Evolutionary conservation across 2,797 vertebrate species (phyloP), one percentile per base, ranked within the genome.

Genomic region (Scleropages formosus): DNA sequence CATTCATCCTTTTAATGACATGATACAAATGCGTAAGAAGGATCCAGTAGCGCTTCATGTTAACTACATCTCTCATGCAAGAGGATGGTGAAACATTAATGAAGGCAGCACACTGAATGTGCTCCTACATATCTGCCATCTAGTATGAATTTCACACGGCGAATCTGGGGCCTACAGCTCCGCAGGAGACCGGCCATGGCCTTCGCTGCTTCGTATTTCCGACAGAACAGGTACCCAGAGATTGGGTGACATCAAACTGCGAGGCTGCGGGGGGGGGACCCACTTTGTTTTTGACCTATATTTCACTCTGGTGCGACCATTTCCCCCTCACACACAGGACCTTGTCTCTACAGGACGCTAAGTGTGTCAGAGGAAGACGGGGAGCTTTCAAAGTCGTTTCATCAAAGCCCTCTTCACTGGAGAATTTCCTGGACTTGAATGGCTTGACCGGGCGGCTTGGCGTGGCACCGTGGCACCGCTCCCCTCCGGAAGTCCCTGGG

Each of bases 71-170:
- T 73, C 73, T 67, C 73, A 76, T 70, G 68, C 67, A 69, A 74
- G 73, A 59, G 61, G 74, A 56, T 22, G 49, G 78, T 80, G 67
- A 75, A 80, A 59, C 47, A 80, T 83, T 82, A 82, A 85, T 82
- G 79, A 81, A 78, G 65, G 68, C 53, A 75, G 78, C 73, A 78
- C 74, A 82, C 77, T 75, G 63, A 27, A 73, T 67, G 56, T 59
- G 70, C 18, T 13, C 62, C 51, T 22, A 22, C 18, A 60, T 72
- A 80, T 53, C 72, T 69, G 56, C 65, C 82, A 80, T 74, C 72
- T 44, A 78, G 80, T 70, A 77, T 72, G 67, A 75, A 73, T 81
- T 79, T 81, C 73, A 77, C 72, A 69, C 26, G 68, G 63, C 73
- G 44, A 63, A 63, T 77, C 73, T 24, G 44, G 16, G 26, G 58